Evolutionary conservation across 2,113 vertebrate genomes (phyloP).

Genomic region (Megaleporinus macrocephalus): DNA sequence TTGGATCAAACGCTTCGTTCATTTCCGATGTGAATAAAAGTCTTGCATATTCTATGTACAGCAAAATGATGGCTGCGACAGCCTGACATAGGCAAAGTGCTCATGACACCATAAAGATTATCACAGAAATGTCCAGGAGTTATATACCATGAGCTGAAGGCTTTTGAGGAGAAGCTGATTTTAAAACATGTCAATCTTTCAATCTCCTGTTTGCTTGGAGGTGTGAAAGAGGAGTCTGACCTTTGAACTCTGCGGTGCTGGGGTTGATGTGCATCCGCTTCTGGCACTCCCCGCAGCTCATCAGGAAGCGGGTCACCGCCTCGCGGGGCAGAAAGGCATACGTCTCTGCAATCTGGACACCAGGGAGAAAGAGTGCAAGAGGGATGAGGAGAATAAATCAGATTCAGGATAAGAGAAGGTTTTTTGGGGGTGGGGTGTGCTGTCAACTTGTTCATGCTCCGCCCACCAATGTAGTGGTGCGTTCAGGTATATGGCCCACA

Average conservation of each 20-base stretch:
- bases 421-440: neutral
- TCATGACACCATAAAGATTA: neutral
- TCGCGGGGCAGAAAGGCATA: conserved; percentile 96
- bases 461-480: neutral
- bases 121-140: neutral
- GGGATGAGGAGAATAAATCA: neutral
- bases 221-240: conserved; percentile 72
- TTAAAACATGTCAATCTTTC: neutral
- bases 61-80: neutral
- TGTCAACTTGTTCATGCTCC: neutral
- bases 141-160: too few species aligned
- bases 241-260: conserved; percentile 96
- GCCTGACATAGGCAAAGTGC: neutral
- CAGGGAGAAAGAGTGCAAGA: conserved; percentile 34
- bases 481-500: too few species aligned
- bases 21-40: neutral
- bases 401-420: neutral
- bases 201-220: conserved; percentile 22
- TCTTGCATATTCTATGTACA: neutral
- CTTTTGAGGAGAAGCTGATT: neutral
- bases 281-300: conserved; percentile 98
- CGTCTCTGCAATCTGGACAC: conserved; percentile 92
- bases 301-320: conserved; percentile 96
- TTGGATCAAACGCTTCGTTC: too few species aligned
- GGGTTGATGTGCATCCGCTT: conserved; percentile 99